Conservation (phyloP, 2,888 invertebrate genomes). For the Clusia tigrina region DNA sequence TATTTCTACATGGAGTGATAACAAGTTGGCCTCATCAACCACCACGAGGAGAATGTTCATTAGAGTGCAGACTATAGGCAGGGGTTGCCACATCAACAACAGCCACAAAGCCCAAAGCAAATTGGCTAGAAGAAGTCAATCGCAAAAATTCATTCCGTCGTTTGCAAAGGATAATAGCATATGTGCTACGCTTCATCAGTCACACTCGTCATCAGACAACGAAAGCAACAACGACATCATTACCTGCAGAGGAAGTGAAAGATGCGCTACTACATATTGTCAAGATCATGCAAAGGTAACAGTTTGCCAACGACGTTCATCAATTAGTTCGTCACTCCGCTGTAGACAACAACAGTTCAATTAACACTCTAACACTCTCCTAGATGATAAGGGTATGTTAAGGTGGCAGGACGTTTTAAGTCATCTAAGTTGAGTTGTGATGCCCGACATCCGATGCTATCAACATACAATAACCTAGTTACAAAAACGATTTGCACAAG, state of each 20-base stretch:
- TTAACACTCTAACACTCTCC: not conserved
- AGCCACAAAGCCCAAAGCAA: no score
- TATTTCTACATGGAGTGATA: slow-evolving; percentile 2
- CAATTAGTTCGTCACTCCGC: not conserved
- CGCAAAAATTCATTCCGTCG: not conserved
- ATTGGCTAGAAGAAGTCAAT: not conserved
- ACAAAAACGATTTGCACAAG: not conserved
- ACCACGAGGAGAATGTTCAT: not conserved
- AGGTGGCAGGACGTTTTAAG: slow-evolving; percentile 1
- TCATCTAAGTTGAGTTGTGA: not conserved
- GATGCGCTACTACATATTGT: not conserved
- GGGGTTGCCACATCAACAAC: not conserved
- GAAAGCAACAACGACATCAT: not conserved
- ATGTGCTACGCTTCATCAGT: not conserved
- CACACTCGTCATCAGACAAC: not conserved
- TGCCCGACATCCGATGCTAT: not conserved
- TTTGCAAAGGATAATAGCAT: not conserved
- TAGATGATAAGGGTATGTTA: not conserved
- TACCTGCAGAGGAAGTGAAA: slow-evolving; percentile 6
- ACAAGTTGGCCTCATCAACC: not conserved
- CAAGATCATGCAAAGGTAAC: not conserved
- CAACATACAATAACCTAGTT: not conserved
- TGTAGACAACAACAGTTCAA: not conserved
- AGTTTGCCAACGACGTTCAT: not conserved
- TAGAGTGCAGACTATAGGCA: not conserved